Conservation (phyloP, 2,113 vertebrate species). For the Malurus elegans region DNA sequence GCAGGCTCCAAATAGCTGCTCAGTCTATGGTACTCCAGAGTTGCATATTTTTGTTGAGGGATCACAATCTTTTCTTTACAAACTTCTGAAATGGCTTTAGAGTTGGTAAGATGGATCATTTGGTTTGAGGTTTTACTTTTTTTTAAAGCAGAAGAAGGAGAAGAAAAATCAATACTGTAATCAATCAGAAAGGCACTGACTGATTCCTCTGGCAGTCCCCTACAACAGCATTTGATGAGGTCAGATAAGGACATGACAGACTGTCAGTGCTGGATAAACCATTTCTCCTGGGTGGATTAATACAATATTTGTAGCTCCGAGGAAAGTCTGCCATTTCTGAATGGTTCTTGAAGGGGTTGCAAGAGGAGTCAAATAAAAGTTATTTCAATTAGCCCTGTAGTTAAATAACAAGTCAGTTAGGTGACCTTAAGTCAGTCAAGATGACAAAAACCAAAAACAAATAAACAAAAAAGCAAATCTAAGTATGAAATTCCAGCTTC, state of each 20-base stretch:
- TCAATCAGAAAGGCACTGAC: slow-evolving; percentile 51
- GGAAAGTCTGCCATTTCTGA: slow-evolving; percentile 5
- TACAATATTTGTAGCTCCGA: slow-evolving; percentile 12
- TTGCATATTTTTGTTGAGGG: background rate
- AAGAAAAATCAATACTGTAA: slow-evolving; percentile 58
- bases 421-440: slow-evolving; percentile 1
- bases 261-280: slow-evolving; percentile 31
- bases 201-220: slow-evolving; percentile 31
- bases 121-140: background rate
- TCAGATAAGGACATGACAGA: slow-evolving; percentile 54
- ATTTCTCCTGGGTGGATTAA: slow-evolving; percentile 48
- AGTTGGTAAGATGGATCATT: background rate
- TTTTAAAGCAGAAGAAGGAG: background rate
- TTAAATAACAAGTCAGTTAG: slow-evolving; percentile 4
- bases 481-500: background rate
- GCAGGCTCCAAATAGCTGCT: background rate
- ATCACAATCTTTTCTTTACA: background rate
- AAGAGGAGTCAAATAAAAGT: slow-evolving; percentile 26
- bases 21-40: background rate
- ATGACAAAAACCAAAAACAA: background rate
- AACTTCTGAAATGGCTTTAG: background rate
- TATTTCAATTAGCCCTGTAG: slow-evolving; percentile 2
- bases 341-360: background rate
- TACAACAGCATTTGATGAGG: slow-evolving; percentile 26
- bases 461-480: background rate